These are phyloP conservation scores for Thaumatotibia leucotreta DNA, from an alignment of 1,140 invertebrate genomes.

Conservation along the genomic window DNA sequence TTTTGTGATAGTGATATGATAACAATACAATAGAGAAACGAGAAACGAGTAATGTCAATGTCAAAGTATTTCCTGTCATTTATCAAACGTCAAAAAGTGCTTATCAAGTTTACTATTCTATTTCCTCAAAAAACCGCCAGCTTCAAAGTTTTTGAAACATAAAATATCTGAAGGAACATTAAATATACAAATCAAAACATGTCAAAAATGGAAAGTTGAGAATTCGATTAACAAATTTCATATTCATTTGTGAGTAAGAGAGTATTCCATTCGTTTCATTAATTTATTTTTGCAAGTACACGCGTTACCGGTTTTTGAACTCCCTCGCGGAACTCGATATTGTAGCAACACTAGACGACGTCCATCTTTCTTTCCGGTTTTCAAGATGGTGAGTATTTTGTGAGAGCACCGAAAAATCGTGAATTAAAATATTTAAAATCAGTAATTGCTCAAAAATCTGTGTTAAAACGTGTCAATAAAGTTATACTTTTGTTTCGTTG, in stretches of 20 bases:
- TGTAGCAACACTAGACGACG: not conserved
- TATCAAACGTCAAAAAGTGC: not conserved
- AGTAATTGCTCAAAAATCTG: not conserved
- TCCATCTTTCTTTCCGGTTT: constrained; percentile 58
- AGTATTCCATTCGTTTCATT: too few species aligned
- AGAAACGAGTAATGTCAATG: not conserved
- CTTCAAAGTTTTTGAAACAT: too few species aligned
- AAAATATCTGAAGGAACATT: too few species aligned
- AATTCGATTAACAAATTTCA: too few species aligned
- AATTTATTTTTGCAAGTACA: too few species aligned
- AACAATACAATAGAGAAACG: not conserved
- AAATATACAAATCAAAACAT: too few species aligned
- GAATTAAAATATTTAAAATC: constrained; percentile 9
- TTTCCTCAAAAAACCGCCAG: not conserved
- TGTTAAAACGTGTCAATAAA: not conserved
- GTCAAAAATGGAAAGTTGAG: too few species aligned
- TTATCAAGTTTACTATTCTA: not conserved
- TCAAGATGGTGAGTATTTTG: constrained; percentile 67
- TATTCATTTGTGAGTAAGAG: too few species aligned
- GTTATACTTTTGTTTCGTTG: not conserved
- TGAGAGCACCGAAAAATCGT: not conserved
- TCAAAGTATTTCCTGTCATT: not conserved
- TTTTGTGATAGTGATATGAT: not conserved
- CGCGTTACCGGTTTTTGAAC: not conserved
- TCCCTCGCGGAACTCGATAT: not conserved